A percentile compares a stretch with the other conserved stretches of the same genome.
Conservation (phyloP, 2,113 vertebrate species). For the human region GRCh38 chr2:97605501-97606000, state of each 20-base stretch:
- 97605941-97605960: background rate
- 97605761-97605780: background rate
- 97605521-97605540: background rate
- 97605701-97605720: slow-evolving; percentile 13
- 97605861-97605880: background rate
- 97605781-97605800: slow-evolving; percentile 1
- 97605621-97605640: background rate
- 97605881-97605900: background rate
- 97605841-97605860: background rate
- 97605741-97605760: background rate
- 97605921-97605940: background rate
- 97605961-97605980: background rate
- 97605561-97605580: background rate
- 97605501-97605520: slow-evolving; percentile 33
- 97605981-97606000: background rate
- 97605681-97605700: slow-evolving; percentile 55
- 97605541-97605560: background rate
- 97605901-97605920: background rate
- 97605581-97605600: background rate
- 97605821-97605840: background rate
- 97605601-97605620: background rate
- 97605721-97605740: background rate
- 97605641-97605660: background rate
- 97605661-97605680: background rate
- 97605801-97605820: background rate